phyloP scores from a whole-genome alignment of 2,113 vertebrate species.

The Heloderma charlesbogerti region DNA sequence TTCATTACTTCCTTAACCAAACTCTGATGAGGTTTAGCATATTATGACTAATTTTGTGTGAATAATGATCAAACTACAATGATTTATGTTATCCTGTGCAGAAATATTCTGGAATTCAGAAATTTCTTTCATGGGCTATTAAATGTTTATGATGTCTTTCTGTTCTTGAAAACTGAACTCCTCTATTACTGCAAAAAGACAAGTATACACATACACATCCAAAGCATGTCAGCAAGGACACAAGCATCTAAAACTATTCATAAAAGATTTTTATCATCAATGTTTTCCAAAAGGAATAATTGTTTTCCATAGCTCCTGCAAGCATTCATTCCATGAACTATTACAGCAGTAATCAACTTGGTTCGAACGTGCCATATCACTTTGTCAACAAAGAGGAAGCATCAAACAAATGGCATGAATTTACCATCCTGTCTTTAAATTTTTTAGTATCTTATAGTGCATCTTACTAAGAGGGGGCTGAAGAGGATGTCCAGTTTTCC shows the following conservation, averaged over 20 bases:
- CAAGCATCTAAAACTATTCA: neutral
- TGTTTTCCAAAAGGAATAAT: neutral
- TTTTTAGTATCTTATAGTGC: neutral
- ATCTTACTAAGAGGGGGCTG: constrained; percentile 87
- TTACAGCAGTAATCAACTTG: neutral
- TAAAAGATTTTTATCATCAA: neutral
- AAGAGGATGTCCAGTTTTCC: constrained; percentile 85
- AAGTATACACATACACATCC: too few relatives aligned
- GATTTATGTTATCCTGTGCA: neutral
- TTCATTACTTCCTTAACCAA: neutral
- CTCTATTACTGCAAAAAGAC: neutral
- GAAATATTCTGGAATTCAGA: neutral
- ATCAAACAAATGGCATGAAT: rapidly evolving
- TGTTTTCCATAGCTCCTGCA: neutral
- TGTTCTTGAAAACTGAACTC: neutral
- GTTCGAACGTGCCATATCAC: neutral
- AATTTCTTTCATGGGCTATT: neutral
- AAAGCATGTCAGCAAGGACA: neutral
- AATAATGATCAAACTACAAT: neutral
- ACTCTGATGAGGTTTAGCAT: neutral
- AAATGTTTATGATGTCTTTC: neutral
- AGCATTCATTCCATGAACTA: neutral
- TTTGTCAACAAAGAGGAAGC: neutral
- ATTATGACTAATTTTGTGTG: neutral
- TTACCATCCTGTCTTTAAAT: constrained; percentile 2